phyloP scores from a whole-genome alignment of 2,113 vertebrate species.

The Lutjanus erythropterus region DNA sequence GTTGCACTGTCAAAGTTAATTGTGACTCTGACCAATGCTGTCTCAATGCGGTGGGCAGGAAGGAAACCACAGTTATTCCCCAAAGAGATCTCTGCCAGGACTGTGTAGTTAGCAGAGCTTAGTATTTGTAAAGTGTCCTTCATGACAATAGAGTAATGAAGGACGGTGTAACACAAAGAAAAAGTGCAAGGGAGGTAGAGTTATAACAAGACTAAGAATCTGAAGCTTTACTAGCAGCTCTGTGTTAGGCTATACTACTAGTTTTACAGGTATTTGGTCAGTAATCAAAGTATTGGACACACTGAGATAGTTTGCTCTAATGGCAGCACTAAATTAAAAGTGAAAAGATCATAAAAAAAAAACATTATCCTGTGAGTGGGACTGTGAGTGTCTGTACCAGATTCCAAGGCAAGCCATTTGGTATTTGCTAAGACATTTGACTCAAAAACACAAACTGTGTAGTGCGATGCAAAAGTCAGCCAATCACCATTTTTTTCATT shows the following conservation, averaged over 20 bases:
- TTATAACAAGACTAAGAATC: not conserved
- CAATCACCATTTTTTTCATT: not conserved
- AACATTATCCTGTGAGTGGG: no score
- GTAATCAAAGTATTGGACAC: not conserved
- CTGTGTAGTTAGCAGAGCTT: not conserved
- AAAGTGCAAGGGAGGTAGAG: not conserved
- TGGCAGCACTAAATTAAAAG: not conserved
- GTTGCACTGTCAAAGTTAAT: constrained; percentile 36
- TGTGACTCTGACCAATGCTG: constrained; percentile 6
- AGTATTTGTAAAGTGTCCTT: not conserved
- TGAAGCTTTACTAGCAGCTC: not conserved
- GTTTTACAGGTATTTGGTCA: not conserved
- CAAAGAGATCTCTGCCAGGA: not conserved
- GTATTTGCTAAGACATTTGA: not conserved
- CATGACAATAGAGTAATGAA: not conserved
- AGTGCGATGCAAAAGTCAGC: no score
- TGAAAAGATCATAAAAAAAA: no score
- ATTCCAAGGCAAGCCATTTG: not conserved
- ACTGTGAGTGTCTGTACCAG: not conserved
- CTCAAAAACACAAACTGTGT: not conserved
- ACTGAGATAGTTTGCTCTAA: not conserved
- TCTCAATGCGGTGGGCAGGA: not conserved
- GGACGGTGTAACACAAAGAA: not conserved
- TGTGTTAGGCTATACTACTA: no score
- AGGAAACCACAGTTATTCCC: not conserved